Evolutionary conservation across 2,888 invertebrate species (phyloP), one percentile per base, ranked within the genome.

Genomic region (Epistrophe eligans): DNA sequence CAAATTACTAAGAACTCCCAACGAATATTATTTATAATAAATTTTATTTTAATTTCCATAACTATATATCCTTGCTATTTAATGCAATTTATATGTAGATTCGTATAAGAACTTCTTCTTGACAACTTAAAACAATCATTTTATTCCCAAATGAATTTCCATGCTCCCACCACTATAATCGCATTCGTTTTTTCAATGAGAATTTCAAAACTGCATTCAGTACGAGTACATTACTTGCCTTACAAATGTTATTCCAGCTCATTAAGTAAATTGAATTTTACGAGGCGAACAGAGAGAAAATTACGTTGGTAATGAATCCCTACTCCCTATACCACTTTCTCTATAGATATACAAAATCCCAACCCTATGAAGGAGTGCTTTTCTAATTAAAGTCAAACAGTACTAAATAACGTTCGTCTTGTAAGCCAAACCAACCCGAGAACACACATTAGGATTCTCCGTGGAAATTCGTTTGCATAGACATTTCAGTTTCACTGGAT

Each of bases 311-410:
- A 67, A 67, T 67, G 67, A 67, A 62, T 62, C 24, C 55, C 5
- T 32, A 15, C 15, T 15, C 15, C 11, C 3, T 4, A 24, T 5
- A 7, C 24, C 24, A 0, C n/a, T 19, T 15, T 13, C 52, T 6
- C 7, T 13, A 5, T n/a, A n/a, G n/a, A n/a, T n/a, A n/a, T 28
- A 4, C 1, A 28, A 43, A 50, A 17, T 35, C 50, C 64, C 32
- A 66, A 48, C 13, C 64, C 11, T 6, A 32, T n/a, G n/a, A n/a
- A 57, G 58, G n/a, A 43, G 38, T 32, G 60, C 60, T 73, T 73
- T 73, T 58, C 74, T 80, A 74, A 80, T 80, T 80, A 70, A 74
- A 58, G 13, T 35, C 66, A 74, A 73, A 77, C 35, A 67, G 19
- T 17, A 19, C 50, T 67, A 15, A 17, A 50, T 35, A 48, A 66